Conservation (phyloP, 2,797 vertebrate genomes). For the Kryptolebias ocellatus region DNA sequence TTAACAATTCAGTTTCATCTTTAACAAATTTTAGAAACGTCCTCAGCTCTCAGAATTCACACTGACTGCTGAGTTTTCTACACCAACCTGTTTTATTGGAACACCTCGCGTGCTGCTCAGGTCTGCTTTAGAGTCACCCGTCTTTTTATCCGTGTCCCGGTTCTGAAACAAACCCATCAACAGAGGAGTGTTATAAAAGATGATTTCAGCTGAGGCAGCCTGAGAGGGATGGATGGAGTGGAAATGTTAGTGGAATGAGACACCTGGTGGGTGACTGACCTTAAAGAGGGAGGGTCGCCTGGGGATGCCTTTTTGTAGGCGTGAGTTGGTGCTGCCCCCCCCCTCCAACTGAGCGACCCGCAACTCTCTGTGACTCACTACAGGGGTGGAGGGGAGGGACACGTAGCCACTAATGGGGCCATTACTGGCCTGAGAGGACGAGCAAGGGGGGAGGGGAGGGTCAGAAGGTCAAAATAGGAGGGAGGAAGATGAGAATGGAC, state of each 20-base stretch:
- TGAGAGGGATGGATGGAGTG: constrained; percentile 17
- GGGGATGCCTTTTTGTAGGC: constrained; percentile 86
- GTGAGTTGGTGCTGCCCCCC: constrained; percentile 79
- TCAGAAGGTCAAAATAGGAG: constrained; percentile 26
- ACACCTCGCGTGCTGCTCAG: constrained; percentile 81
- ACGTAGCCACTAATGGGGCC: constrained; percentile 89
- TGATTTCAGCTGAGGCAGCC: not conserved
- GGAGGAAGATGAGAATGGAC: constrained; percentile 1
- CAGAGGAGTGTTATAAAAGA: not conserved
- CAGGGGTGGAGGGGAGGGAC: constrained; percentile 95
- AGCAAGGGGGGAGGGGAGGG: constrained; percentile 1
- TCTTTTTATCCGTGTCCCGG: constrained; percentile 90
- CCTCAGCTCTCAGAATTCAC: too few species aligned
- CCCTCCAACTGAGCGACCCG: constrained; percentile 83
- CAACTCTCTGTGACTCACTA: constrained; percentile 90
- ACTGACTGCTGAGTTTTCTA: too few species aligned
- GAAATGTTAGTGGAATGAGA: constrained; percentile 41
- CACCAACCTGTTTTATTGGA: constrained; percentile 91
- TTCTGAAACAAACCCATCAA: constrained; percentile 77
- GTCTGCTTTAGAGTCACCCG: constrained; percentile 88
- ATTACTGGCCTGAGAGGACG: constrained; percentile 86
- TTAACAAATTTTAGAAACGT: too few species aligned
- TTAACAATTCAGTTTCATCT: too few species aligned
- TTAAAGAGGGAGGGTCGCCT: constrained; percentile 93
- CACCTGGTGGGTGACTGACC: constrained; percentile 78